Base-by-base conservation (phyloP, 2,113 vertebrate genomes). In the Globicephala melas region DNA sequence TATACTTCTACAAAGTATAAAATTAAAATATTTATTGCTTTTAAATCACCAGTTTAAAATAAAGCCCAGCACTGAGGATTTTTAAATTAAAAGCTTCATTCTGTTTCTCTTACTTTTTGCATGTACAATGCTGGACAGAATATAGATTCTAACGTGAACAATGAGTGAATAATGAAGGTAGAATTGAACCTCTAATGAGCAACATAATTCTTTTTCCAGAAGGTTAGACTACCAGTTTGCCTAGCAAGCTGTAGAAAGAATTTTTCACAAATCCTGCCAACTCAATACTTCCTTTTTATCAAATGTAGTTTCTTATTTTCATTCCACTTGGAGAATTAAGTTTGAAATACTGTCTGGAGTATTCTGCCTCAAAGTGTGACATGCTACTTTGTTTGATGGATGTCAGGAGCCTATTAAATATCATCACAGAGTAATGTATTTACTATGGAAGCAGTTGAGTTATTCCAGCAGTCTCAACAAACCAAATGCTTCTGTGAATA, bases 261-360 rank as follows among this genome's bases (percentile, higher is more conserved):
- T 73, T 97, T 98, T 93, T 93, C 47, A 67, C 15, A 96, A 96
- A 93, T 95, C 58, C 50, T 95, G 81, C 82, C 65, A 83, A 92
- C 50, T 97, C 93, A 94, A 89, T 95, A 89, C 92, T 77, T 96
- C 70, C 96, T 96, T 96, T 97, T 91, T 95, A 94, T 90, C 90
- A 96, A 67, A 60, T 90, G 91, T 90, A 93, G 50, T 97, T 96
- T 97, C 93, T 97, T 93, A 97, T 96, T 96, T 91, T 76, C 92
- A 96, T 63, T 93, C 47, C 60, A 76, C 14, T 77, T 89, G 26
- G 67, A 97, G 73, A 97, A 96, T 79, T 95, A 82, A 94, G 73
- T 98, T 97, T 96, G 96, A 98, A 98, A 97, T 87, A 73, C 74
- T 86, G 73, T 95, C 63, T 74, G 26, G 82, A 96, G 74, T 95